phyloP scores from a whole-genome alignment of 1,140 invertebrate genomes.

The Atta texana region DNA sequence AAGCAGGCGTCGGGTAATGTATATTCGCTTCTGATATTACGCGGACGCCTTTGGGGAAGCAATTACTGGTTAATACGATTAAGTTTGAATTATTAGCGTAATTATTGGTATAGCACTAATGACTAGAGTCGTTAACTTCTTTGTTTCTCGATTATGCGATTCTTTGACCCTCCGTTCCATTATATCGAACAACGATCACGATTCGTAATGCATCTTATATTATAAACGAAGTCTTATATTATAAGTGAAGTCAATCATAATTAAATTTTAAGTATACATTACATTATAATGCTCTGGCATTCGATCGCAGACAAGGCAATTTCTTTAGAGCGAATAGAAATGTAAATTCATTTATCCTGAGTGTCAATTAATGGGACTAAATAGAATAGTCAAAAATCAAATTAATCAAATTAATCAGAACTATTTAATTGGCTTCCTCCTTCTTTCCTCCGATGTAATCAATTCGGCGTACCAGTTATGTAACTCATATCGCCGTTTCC shows the following conservation, averaged over 20 bases:
- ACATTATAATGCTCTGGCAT: neutral
- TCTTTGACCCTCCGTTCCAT: neutral
- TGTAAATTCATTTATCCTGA: slow-evolving; percentile 42
- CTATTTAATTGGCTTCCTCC: slow-evolving; percentile 44
- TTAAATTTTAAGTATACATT: neutral
- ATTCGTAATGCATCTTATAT: neutral
- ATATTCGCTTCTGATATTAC: slow-evolving; percentile 41
- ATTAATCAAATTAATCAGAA: slow-evolving; percentile 61
- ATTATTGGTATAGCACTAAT: slow-evolving; percentile 48
- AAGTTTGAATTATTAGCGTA: slow-evolving; percentile 48
- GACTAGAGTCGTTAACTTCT: slow-evolving; percentile 31
- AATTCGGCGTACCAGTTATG: slow-evolving; percentile 36
- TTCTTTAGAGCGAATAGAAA: slow-evolving; percentile 6
- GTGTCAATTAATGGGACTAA: slow-evolving; percentile 54
- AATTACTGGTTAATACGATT: slow-evolving; percentile 60
- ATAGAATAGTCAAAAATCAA: slow-evolving; percentile 54
- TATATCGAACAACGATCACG: neutral
- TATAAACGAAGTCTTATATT: neutral
- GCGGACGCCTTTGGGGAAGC: slow-evolving; percentile 45
- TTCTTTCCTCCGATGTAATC: slow-evolving; percentile 25
- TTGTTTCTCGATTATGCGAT: slow-evolving; percentile 27
- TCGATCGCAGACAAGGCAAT: neutral
- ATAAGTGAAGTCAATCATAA: neutral
- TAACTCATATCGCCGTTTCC: slow-evolving; percentile 61
- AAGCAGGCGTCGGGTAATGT: slow-evolving; percentile 45